Conservation (phyloP, 1,140 invertebrate genomes). For the Latrodectus geometricus region DNA sequence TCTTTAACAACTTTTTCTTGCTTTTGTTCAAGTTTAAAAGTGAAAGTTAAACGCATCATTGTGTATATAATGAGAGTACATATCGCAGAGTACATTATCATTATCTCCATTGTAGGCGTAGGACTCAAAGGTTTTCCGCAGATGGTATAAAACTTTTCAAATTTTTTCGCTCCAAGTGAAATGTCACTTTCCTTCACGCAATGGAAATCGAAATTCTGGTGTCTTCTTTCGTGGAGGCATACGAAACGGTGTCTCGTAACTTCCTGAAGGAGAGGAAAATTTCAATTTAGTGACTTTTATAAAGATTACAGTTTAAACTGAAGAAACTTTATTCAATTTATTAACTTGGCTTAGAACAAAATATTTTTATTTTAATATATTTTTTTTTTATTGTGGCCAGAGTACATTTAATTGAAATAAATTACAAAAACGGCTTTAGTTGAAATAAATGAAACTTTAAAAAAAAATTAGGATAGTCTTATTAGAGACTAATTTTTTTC, state of each 20-base stretch:
- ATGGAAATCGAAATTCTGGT: conserved; percentile 23
- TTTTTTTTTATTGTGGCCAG: too few relatives aligned
- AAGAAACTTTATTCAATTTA: too few relatives aligned
- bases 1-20: too few relatives aligned
- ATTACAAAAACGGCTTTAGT: too few relatives aligned
- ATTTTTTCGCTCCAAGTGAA: not conserved
- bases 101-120: not conserved
- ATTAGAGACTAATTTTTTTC: too few relatives aligned
- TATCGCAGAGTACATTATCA: conserved; percentile 13
- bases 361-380: too few relatives aligned
- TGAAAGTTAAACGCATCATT: conserved; percentile 7
- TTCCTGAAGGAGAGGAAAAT: not conserved
- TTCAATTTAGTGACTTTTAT: too few relatives aligned
- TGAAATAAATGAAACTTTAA: too few relatives aligned
- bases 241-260: conserved; percentile 17
- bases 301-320: too few relatives aligned
- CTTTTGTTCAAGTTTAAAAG: not conserved
- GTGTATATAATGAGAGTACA: not conserved
- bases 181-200: not conserved
- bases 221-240: conserved; percentile 5
- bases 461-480: too few relatives aligned
- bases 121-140: conserved; percentile 23
- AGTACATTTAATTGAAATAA: too few relatives aligned
- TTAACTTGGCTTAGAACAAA: too few relatives aligned
- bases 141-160: conserved; percentile 10